Base-by-base conservation (phyloP, 92 coral and sea anemone species). In the Zoanthus gigantus region DNA sequence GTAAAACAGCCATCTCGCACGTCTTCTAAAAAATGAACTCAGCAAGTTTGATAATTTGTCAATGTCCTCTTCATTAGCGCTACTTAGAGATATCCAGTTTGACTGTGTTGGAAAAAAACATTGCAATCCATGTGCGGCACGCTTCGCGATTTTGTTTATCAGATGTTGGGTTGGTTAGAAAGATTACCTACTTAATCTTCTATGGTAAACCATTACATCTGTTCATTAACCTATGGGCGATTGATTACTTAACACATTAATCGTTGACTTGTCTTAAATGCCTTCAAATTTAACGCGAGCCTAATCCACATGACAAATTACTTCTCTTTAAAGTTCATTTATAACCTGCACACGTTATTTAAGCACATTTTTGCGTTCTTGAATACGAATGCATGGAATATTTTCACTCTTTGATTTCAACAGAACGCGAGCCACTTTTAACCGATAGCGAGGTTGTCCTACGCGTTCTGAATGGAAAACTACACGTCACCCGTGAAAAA, bases 261-360 rank as follows among this genome's bases (percentile, higher is more conserved):
- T 75, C 79, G 42, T 46, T 47, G 60, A 46, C 37, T 47, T 48
- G 61, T 75, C 79, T 75, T 53, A 75, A 48, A 46, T 9, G 46
- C 31, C 28, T 75, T 15, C 30, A 16, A 0, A 44, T 75, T 75
- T 46, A 75, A 75, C 47, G 30, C 56, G 60, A 47, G 47, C 42
- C 47, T n/a, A 75, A 75, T 75, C 79, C 79, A 48, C 79, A 75
- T 75, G 79, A 75, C 79, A 75, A 75, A 75, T 75, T 30, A 53
- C 32, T 30, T 23, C 58, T 74, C 30, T 47, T 74, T 44, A 46
- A 46, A 10, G 60, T 18, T 48, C 34, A 9, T 58, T 15, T 16
- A 48, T 23, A 18, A 42, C 8, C 69, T 7, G 5, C 23, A 63
- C 9, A 17, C 9, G 23, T 63, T 28, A 63, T 18, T 63, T 63